Percentiles rank a stretch among this genome's conserved stretches.
Conservation (phyloP, 2,888 invertebrate species). For the Agrotis exclamationis region DNA sequence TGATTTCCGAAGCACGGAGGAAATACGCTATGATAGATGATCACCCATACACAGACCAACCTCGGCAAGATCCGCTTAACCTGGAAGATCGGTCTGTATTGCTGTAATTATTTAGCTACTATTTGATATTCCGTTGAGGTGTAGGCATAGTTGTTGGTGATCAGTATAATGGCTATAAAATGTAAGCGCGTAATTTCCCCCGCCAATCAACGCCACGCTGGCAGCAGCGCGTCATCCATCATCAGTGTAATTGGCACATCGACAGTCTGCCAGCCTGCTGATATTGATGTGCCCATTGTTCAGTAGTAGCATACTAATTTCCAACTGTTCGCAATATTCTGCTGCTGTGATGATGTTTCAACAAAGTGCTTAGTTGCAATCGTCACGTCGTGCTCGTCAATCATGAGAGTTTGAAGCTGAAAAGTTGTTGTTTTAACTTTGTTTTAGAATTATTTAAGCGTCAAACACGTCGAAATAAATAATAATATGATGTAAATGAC, state of each 20-base stretch:
- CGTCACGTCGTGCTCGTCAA: too few species aligned
- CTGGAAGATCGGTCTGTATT: too few species aligned
- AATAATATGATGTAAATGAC: too few species aligned
- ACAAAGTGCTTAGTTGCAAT: neutral
- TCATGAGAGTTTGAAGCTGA: too few species aligned
- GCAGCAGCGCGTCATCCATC: conserved; percentile 32
- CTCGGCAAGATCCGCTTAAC: too few species aligned
- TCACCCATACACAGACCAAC: too few species aligned
- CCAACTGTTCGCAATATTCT: neutral
- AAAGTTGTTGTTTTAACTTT: too few species aligned
- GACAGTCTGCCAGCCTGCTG: conserved; percentile 18
- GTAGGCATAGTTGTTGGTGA: neutral
- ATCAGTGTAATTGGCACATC: conserved; percentile 40
- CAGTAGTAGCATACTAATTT: neutral
- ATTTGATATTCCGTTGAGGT: neutral
- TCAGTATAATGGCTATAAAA: conserved; percentile 12
- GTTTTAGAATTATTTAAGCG: too few species aligned
- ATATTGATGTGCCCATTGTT: neutral
- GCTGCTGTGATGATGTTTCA: neutral
- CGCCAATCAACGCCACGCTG: conserved; percentile 21
- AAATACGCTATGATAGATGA: too few species aligned
- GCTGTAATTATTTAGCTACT: too few species aligned
- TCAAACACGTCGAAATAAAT: too few species aligned
- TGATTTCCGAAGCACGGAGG: too few species aligned
- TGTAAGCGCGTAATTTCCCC: neutral